These are phyloP conservation scores for Stomatorhinus walkeri DNA, from an alignment of 2,797 vertebrate species.

Conservation along the genomic window DNA sequence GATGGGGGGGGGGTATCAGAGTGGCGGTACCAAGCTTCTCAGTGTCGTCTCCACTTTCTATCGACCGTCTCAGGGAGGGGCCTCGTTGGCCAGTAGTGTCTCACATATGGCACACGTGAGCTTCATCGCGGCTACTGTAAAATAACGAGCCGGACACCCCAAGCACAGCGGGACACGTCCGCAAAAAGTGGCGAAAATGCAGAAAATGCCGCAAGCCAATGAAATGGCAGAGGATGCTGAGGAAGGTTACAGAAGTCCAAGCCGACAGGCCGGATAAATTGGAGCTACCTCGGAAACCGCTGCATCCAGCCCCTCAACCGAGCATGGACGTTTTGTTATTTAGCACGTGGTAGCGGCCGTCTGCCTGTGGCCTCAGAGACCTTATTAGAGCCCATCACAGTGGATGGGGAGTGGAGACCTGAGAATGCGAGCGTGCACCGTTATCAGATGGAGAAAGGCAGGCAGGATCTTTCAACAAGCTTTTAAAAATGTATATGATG, in stretches of 20 bases:
- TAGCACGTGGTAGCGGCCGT: background rate
- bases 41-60: background rate
- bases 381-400: background rate
- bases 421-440: background rate
- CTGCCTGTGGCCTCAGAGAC: background rate
- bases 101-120: background rate
- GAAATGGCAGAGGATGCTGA: background rate
- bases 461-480: background rate
- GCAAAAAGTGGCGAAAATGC: background rate
- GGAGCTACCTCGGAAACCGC: background rate
- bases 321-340: background rate
- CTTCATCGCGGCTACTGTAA: background rate
- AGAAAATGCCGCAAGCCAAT: background rate
- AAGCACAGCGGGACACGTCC: background rate
- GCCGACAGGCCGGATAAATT: background rate
- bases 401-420: background rate
- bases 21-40: constrained; percentile 46
- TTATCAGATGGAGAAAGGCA: background rate
- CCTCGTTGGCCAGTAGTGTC: background rate
- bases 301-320: background rate
- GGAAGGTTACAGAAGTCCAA: background rate
- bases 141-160: background rate
- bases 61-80: background rate
- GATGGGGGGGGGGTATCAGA: constrained; percentile 50
- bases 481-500: constrained; percentile 7